These are phyloP conservation scores for Meganola albula DNA, from an alignment of 2,888 invertebrate genomes.

Conservation along the genomic window DNA sequence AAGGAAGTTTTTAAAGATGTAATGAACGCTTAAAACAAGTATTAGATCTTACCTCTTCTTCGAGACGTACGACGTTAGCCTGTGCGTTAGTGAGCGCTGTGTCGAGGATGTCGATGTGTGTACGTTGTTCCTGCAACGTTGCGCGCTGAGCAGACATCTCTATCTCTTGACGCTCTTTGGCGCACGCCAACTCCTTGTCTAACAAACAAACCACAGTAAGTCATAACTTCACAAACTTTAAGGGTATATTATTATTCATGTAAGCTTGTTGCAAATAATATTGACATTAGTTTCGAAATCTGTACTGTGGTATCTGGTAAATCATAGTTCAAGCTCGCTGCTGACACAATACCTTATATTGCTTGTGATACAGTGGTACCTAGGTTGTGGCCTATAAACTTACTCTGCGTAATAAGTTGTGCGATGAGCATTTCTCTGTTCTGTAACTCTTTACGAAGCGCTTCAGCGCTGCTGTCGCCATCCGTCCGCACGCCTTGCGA, in stretches of 20 bases:
- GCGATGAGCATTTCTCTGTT: conserved; percentile 89
- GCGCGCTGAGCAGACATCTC: conserved; percentile 93
- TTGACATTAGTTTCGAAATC: too few species aligned
- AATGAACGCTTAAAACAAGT: too few species aligned
- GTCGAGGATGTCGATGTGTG: conserved; percentile 94
- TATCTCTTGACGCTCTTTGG: conserved; percentile 94
- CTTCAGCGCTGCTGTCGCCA: conserved; percentile 68
- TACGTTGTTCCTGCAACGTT: conserved; percentile 93
- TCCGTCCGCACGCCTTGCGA: conserved; percentile 76
- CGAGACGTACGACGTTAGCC: conserved; percentile 89
- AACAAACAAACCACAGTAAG: conserved; percentile 2
- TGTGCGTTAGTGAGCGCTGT: conserved; percentile 94
- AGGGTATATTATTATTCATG: too few species aligned
- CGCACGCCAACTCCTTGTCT: conserved; percentile 93
- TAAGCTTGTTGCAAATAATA: too few species aligned
- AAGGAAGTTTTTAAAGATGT: too few species aligned
- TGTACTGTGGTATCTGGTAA: too few species aligned
- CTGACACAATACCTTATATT: too few species aligned
- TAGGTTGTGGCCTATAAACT: too few species aligned
- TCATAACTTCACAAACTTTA: too few species aligned
- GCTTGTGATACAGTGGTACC: too few species aligned
- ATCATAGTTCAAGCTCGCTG: too few species aligned
- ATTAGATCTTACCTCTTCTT: conserved; percentile 84
- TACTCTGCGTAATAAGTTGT: conserved; percentile 92
- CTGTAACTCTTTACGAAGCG: conserved; percentile 82